These are phyloP conservation scores for Drosophila testacea DNA, from an alignment of 2,888 invertebrate genomes.

Conservation along the genomic window DNA sequence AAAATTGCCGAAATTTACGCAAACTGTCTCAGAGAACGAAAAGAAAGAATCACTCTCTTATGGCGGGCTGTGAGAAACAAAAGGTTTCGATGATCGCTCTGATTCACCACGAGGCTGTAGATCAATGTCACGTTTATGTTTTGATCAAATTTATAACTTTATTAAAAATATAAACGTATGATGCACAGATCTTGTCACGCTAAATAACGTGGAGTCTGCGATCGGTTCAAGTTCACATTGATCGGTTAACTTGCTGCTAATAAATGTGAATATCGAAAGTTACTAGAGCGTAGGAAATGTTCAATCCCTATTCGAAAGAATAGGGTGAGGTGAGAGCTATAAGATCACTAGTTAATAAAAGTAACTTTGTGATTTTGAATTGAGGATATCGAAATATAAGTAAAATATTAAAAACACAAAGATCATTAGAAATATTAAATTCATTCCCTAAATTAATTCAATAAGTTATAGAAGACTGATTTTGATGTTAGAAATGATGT, in stretches of 20 bases:
- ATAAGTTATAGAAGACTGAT: too few relatives aligned
- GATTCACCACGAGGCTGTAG: conserved; percentile 57
- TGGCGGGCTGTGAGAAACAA: conserved; percentile 58
- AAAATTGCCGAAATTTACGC: conserved; percentile 70
- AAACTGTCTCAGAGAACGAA: conserved; percentile 52
- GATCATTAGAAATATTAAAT: too few relatives aligned
- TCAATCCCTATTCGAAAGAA: background rate
- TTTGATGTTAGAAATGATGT: too few relatives aligned
- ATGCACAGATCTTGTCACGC: conserved; percentile 16
- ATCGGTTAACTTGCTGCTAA: conserved; percentile 16
- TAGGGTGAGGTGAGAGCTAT: background rate
- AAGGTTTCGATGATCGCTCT: conserved; percentile 36
- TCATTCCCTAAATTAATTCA: too few relatives aligned
- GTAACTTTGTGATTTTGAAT: too few relatives aligned
- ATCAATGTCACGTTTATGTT: conserved; percentile 75
- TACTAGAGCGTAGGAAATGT: background rate
- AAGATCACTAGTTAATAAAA: background rate
- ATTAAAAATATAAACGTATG: conserved; percentile 60
- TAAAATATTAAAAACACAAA: too few relatives aligned
- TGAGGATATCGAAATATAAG: too few relatives aligned
- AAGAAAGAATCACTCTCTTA: conserved; percentile 49
- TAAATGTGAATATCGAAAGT: conserved; percentile 5
- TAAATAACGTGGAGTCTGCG: conserved; percentile 28
- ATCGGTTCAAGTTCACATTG: conserved; percentile 21
- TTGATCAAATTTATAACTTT: conserved; percentile 75